A percentile compares a stretch with the other conserved stretches of the same genome.
Conservation (phyloP, 2,113 vertebrate species). For the Equus quagga region DNA sequence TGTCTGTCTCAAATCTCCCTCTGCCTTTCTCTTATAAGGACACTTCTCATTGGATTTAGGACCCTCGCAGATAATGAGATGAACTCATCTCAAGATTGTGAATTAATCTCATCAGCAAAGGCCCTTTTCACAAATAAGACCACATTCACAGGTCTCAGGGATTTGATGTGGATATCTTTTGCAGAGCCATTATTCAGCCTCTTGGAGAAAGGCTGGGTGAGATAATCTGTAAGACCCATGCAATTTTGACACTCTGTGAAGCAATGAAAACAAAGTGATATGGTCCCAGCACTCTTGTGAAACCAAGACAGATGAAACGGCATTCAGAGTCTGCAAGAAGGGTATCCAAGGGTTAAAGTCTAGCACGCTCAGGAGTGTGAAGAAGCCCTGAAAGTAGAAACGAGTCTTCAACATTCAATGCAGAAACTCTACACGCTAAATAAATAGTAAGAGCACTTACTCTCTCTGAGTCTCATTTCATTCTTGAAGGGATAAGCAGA, state of each 20-base stretch:
- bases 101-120: background rate
- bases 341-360: background rate
- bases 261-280: no score
- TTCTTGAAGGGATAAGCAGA: background rate
- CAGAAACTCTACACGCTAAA: background rate
- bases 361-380: background rate
- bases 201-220: background rate
- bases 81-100: background rate
- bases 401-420: background rate
- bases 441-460: background rate
- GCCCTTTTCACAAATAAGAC: background rate
- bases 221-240: background rate
- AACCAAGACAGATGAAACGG: background rate
- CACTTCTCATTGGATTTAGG: background rate
- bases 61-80: background rate
- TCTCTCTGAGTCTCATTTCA: background rate
- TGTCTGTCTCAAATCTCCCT: background rate
- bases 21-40: background rate
- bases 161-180: background rate
- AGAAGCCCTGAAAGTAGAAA: background rate
- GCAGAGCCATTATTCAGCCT: background rate
- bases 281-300: background rate
- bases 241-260: background rate
- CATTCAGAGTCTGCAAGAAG: background rate
- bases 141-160: no score